Conservation (phyloP, 2,888 invertebrate species). For the Siphonodentalium dalli region DNA sequence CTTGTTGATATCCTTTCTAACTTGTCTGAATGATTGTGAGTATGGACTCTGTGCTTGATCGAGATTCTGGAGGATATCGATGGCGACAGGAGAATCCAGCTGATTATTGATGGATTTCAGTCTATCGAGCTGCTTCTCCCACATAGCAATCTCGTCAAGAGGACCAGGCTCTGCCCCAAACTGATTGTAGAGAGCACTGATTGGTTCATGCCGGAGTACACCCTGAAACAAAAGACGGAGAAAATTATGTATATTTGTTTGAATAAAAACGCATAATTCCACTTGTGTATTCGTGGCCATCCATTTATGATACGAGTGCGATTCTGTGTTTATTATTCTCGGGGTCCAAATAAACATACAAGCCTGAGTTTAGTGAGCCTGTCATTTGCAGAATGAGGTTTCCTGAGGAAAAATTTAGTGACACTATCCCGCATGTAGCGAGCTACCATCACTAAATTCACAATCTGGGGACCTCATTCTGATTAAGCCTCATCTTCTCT, state of each 20-base stretch:
- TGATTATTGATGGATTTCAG: constrained; percentile 60
- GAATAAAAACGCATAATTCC: background rate
- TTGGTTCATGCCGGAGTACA: constrained; percentile 58
- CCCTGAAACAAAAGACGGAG: constrained; percentile 37
- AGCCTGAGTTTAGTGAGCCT: too few relatives aligned
- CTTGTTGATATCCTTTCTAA: constrained; percentile 59
- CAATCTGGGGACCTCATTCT: too few relatives aligned
- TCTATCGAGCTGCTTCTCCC: constrained; percentile 57
- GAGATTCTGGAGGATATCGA: constrained; percentile 62
- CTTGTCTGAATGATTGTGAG: constrained; percentile 56
- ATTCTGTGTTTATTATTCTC: too few relatives aligned
- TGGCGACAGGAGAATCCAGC: constrained; percentile 59
- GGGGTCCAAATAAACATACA: too few relatives aligned
- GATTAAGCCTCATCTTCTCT: too few relatives aligned
- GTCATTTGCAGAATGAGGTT: too few relatives aligned
- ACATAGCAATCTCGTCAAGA: constrained; percentile 61
- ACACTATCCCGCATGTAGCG: too few relatives aligned
- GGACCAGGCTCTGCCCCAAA: constrained; percentile 59
- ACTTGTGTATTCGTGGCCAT: too few relatives aligned
- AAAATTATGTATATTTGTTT: too few relatives aligned
- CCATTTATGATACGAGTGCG: too few relatives aligned
- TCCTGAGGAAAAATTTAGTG: too few relatives aligned
- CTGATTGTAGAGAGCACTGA: constrained; percentile 50
- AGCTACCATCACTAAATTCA: too few relatives aligned
- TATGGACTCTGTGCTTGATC: constrained; percentile 63